These are phyloP conservation scores for Stichopus chloronotus DNA, from an alignment of 35 echinoderm and acorn worm species.

Conservation along the genomic window DNA sequence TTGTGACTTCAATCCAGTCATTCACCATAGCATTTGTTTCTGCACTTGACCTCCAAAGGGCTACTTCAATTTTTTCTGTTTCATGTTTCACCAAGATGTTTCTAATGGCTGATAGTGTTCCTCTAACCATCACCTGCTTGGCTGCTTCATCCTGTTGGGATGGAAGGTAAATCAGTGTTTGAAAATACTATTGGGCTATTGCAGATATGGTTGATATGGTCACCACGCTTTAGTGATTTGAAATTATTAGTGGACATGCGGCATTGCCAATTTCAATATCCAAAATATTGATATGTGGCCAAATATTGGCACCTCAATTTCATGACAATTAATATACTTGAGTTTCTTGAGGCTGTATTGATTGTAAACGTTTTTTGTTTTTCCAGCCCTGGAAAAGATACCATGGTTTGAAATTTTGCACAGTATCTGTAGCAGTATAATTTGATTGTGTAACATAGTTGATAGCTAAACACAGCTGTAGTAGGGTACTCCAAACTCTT, in stretches of 20 bases:
- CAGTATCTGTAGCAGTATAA: not conserved
- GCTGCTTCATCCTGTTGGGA: conserved; percentile 12
- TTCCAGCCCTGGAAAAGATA: not conserved
- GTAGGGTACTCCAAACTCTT: not conserved
- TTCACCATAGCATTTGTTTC: not conserved
- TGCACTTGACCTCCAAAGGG: conserved; percentile 9
- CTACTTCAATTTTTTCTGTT: conserved; percentile 13
- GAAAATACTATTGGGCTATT: not conserved
- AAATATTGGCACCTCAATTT: not conserved
- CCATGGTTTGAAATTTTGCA: not conserved
- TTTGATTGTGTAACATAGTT: not conserved
- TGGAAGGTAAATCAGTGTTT: not conserved
- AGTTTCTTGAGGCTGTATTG: too few relatives aligned
- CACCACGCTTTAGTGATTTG: not conserved
- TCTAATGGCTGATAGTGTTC: not conserved
- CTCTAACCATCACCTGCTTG: conserved; percentile 5
- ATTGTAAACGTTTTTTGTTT: too few relatives aligned
- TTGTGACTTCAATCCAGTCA: conserved; percentile 29
- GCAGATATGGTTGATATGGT: not conserved
- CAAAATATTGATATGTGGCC: not conserved
- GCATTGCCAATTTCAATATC: not conserved
- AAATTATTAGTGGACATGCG: not conserved
- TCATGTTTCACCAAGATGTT: conserved; percentile 39
- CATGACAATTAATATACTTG: too few relatives aligned
- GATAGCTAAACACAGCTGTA: not conserved